These are phyloP conservation scores for Agapornis roseicollis DNA, from an alignment of 2,113 vertebrate species.

Conservation along the genomic window DNA sequence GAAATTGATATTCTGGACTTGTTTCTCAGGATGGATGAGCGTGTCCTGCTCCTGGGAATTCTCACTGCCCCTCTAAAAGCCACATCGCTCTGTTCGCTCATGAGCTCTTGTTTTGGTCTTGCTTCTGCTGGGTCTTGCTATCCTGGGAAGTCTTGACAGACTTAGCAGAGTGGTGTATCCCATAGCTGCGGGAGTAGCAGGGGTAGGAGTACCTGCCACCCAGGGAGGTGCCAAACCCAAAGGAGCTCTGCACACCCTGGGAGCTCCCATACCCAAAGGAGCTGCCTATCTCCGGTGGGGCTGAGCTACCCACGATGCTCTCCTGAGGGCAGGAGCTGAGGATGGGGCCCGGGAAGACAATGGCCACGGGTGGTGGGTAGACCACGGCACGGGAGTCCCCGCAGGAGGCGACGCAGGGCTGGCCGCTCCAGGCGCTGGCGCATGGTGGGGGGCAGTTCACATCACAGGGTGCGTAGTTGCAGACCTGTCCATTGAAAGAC, in stretches of 20 bases:
- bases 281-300: neutral
- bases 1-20: neutral
- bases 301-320: neutral
- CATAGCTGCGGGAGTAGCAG: neutral
- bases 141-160: accelerated
- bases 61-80: neutral
- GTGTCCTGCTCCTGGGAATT: neutral
- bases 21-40: neutral
- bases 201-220: neutral
- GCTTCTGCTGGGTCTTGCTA: neutral
- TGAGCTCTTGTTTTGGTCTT: accelerated
- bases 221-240: accelerated
- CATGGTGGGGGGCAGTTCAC: neutral
- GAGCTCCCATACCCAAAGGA: neutral
- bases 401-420: neutral
- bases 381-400: neutral
- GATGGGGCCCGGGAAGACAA: constrained; percentile 23
- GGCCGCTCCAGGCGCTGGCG: neutral
- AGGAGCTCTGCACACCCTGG: neutral
- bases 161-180: neutral
- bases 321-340: constrained; percentile 26
- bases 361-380: neutral
- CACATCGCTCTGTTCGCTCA: accelerated
- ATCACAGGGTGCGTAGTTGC: neutral
- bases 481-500: neutral